Percentiles rank a stretch among this genome's conserved stretches.
phyloP scores from a whole-genome alignment of 2,888 invertebrate species.

The Xanthorhoe designata region DNA sequence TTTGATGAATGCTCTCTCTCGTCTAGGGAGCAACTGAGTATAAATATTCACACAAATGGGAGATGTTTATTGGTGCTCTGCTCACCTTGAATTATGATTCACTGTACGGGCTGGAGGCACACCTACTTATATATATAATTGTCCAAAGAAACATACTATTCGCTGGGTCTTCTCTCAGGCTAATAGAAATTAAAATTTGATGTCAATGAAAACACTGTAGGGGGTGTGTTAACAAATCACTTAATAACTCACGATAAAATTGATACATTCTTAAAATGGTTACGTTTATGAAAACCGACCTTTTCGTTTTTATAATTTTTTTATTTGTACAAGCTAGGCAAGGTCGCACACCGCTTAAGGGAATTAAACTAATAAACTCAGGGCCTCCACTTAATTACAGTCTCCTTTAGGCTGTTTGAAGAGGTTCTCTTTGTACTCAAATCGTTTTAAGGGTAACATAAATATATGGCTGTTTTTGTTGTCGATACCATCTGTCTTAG shows the following conservation, averaged over 20 bases:
- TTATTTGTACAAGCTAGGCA: conserved; percentile 11
- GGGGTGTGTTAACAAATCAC: too few species aligned
- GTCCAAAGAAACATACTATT: too few species aligned
- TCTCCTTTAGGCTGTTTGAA: conserved; percentile 17
- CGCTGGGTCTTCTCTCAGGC: too few species aligned
- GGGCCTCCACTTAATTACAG: conserved; percentile 14
- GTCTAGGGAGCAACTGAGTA: conserved; percentile 18
- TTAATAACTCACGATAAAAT: too few species aligned
- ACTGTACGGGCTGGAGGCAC: neutral
- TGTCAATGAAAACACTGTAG: too few species aligned
- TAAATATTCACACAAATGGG: conserved; percentile 11
- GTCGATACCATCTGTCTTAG: neutral
- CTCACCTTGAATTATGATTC: conserved; percentile 20
- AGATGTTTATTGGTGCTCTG: conserved; percentile 5
- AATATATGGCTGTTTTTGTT: neutral
- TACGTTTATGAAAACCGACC: neutral
- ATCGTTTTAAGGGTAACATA: neutral
- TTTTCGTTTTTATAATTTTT: neutral
- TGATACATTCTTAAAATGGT: too few species aligned
- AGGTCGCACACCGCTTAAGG: conserved; percentile 13
- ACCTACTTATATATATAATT: too few species aligned
- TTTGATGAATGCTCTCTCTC: conserved; percentile 23
- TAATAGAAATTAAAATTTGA: too few species aligned
- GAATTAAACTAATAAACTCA: conserved; percentile 20
- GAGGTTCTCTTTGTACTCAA: neutral